Evolutionary conservation across 2,113 vertebrate genomes (phyloP).

Genomic region (Dermatemys mawii): DNA sequence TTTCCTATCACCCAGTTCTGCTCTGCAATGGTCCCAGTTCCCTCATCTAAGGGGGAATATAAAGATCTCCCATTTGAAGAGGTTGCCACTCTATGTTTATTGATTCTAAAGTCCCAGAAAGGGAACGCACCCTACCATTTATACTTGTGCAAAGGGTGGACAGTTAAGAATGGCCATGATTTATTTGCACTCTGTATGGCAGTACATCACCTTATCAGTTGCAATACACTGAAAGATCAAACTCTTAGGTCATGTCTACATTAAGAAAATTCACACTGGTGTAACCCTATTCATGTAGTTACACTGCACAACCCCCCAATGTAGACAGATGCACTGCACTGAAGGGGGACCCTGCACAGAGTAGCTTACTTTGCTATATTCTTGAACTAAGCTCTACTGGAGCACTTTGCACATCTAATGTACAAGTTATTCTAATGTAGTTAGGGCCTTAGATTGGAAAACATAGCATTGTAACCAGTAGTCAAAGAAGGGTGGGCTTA

Average conservation of each 20-base stretch:
- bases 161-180: not conserved
- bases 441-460: not conserved
- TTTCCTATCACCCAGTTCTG: not conserved
- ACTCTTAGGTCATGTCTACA: not conserved
- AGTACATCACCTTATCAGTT: rapidly evolving
- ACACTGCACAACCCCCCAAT: rapidly evolving
- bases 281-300: not conserved
- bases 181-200: not conserved
- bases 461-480: not conserved
- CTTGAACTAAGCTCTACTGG: not conserved
- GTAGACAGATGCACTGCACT: not conserved
- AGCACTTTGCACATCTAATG: not conserved
- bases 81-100: not conserved
- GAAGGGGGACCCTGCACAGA: not conserved
- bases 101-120: not conserved
- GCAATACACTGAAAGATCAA: not conserved
- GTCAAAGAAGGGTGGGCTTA: not conserved
- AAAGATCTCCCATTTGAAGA: not conserved
- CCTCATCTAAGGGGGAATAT: not conserved
- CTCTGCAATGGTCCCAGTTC: not conserved
- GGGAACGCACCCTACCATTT: not conserved
- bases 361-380: not conserved
- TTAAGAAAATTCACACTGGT: not conserved
- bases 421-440: not conserved
- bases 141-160: not conserved